Evolutionary conservation across 1,140 invertebrate species (phyloP), one percentile per base, ranked within the genome.

Genomic region (Drosophila navojoa): DNA sequence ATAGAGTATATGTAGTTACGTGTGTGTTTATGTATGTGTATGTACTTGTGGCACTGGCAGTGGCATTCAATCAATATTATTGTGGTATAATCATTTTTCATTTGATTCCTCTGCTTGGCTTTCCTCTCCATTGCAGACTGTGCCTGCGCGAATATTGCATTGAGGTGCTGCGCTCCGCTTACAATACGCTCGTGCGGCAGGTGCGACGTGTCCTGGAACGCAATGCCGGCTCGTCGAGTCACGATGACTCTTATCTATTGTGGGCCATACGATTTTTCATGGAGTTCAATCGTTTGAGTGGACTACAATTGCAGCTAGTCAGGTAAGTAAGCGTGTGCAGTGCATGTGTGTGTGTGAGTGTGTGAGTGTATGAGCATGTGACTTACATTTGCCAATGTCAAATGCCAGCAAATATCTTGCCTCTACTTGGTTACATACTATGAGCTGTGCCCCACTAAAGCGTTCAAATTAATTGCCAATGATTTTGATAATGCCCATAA

Each of bases 251-350:
- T 7, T 98, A 98, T 93, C 98, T 99, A 92, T 93, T 99, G 50
- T 99, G 97, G 98, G 95, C 97, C 6, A 93, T 99, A 79, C 95
- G 96, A 90, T 99, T 99, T 93, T 99, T 99, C 92, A 98, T 99
- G 97, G 97, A 98, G 92, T 99, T 99, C 92, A 98, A 98, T 94
- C 95, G 98, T 75, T 93, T 95, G 84, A 94, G 93, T 77, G 95
- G 95, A 81, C 97, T 98, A 89, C 94, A 97, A 93, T 95, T 98
- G 71, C 97, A 98, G 92, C 94, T 97, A 76, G 95, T 99, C 57
- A 97, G 96, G 96, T 97, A 93, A 94, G 92, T 91, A 9, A 50
- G 55, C 49, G 6, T 25, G 44, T 59, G 35, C n/a, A 16, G 15
- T 25, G 55, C n/a, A n/a, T 29, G 16, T 69, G 50, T 55, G 22